Evolutionary conservation across 2,797 vertebrate genomes (phyloP).

Genomic region (Ciconia nigra): DNA sequence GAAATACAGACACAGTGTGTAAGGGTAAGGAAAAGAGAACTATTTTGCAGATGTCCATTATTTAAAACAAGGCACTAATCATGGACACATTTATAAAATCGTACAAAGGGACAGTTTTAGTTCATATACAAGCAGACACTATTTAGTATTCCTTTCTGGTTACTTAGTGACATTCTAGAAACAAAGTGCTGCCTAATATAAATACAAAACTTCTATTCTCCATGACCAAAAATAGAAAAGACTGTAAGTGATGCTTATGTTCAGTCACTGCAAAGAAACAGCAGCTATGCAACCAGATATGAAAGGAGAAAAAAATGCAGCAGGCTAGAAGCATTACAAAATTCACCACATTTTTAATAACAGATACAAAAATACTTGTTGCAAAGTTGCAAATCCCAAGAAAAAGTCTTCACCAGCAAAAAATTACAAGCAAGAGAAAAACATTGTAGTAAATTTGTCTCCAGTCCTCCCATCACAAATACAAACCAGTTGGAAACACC

Average conservation of each 20-base stretch:
- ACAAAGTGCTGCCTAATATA: neutral
- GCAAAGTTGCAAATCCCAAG: neutral
- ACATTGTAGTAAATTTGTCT: neutral
- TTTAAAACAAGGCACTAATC: neutral
- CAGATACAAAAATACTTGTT: neutral
- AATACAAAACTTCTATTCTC: neutral
- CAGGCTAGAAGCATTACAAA: neutral
- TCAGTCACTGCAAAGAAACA: neutral
- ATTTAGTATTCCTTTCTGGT: neutral
- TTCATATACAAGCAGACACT: neutral
- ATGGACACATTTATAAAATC: neutral
- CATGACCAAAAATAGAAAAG: slow-evolving; percentile 25
- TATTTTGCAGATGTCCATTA: neutral
- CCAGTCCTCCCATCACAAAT: neutral
- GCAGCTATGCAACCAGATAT: neutral
- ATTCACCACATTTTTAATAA: neutral
- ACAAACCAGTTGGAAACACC: neutral
- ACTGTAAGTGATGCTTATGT: neutral
- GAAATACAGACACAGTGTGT: neutral
- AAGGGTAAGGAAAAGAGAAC: neutral
- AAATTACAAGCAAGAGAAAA: neutral
- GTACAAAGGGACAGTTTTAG: rapidly evolving
- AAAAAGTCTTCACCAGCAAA: neutral
- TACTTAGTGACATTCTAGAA: neutral
- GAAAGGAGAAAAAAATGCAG: neutral